Evolutionary conservation across 1,140 invertebrate genomes (phyloP).

Genomic region (Bombus pyrosoma): DNA sequence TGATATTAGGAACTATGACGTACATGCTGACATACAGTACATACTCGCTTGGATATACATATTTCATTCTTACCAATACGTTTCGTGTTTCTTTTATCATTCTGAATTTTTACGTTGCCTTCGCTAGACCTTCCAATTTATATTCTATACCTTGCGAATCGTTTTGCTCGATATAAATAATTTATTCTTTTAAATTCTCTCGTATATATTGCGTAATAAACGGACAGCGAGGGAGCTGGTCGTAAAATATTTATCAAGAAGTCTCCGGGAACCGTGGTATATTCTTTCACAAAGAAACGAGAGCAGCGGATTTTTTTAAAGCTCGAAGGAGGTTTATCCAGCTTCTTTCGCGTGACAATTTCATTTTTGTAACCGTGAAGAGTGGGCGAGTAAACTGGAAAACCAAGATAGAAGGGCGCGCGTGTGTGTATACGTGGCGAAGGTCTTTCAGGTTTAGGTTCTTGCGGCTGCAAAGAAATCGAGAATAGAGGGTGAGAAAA

Average conservation of each 20-base stretch:
- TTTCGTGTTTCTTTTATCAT: neutral
- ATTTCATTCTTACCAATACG: neutral
- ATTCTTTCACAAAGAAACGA: neutral
- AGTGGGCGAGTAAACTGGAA: neutral
- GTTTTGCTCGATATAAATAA: neutral
- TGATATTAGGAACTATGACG: conserved; percentile 29
- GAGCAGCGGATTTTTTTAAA: conserved; percentile 9
- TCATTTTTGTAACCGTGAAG: conserved; percentile 28
- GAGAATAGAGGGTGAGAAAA: conserved; percentile 31
- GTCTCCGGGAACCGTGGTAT: neutral
- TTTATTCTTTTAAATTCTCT: neutral
- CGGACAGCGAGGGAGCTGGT: neutral
- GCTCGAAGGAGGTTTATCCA: conserved; percentile 2
- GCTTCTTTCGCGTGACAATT: conserved; percentile 31
- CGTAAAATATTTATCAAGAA: neutral
- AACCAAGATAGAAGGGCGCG: neutral
- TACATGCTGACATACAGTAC: neutral
- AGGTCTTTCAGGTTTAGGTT: neutral
- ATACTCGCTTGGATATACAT: neutral
- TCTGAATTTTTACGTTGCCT: neutral
- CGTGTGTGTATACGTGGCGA: conserved; percentile 12
- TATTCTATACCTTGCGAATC: too few relatives aligned
- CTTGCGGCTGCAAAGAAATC: conserved; percentile 25
- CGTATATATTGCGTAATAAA: neutral
- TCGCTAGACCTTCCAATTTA: neutral